Evolutionary conservation across 2,113 vertebrate species (phyloP).

Genomic region (Malurus cyaneus): DNA sequence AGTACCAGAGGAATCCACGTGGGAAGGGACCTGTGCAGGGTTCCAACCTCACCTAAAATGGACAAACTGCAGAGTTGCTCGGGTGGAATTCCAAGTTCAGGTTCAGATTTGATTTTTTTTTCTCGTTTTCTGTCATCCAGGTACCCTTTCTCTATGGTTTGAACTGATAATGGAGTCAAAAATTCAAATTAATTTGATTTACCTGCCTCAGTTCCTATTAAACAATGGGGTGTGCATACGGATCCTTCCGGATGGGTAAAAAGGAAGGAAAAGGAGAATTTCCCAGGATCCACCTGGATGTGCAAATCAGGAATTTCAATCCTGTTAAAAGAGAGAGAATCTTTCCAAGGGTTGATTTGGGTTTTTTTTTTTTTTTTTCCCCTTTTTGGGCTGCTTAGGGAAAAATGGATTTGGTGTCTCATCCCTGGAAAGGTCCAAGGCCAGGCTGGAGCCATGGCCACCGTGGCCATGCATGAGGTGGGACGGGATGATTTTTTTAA

Average conservation of each 20-base stretch:
- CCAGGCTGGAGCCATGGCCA: too few species aligned
- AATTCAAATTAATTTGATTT: not conserved
- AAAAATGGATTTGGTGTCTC: too few species aligned
- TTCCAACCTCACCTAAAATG: not conserved
- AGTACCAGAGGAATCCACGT: not conserved
- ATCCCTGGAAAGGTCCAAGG: too few species aligned
- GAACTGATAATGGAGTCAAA: fast-evolving
- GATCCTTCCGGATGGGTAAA: not conserved
- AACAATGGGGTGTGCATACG: not conserved
- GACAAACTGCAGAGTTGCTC: not conserved
- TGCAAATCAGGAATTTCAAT: not conserved
- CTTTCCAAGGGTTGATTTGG: too few species aligned
- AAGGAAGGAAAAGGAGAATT: not conserved
- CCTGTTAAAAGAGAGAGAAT: too few species aligned
- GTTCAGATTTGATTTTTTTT: not conserved
- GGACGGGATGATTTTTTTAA: too few species aligned
- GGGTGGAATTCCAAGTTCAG: not conserved
- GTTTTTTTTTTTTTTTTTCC: too few species aligned
- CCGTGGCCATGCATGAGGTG: too few species aligned
- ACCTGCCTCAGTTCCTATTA: not conserved
- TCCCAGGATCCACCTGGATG: not conserved
- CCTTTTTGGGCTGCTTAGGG: too few species aligned
- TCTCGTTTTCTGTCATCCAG: not conserved
- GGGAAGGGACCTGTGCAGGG: not conserved
- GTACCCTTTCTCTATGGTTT: not conserved